These are phyloP conservation scores for Agrilus cyanescens DNA, from an alignment of 2,888 invertebrate genomes.

Conservation along the genomic window DNA sequence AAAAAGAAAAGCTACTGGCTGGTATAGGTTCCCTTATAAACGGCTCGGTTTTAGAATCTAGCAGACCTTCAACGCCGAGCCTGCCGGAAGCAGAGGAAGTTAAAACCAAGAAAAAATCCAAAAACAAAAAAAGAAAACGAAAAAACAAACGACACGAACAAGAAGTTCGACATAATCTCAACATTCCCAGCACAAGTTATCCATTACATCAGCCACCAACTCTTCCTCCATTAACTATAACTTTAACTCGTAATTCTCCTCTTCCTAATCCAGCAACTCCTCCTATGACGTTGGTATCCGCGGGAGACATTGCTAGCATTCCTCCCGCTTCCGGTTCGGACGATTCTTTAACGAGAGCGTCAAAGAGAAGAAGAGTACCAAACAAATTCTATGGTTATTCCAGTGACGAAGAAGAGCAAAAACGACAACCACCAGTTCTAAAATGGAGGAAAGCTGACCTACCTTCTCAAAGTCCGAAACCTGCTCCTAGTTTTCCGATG, in stretches of 20 bases:
- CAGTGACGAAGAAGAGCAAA: conserved; percentile 63
- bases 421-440: conserved; percentile 47
- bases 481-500: conserved; percentile 21
- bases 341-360: conserved; percentile 56
- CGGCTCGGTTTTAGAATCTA: conserved; percentile 47
- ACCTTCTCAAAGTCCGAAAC: conserved; percentile 37
- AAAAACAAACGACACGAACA: conserved; percentile 40
- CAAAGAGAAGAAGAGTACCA: conserved; percentile 69
- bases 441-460: conserved; percentile 67
- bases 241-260: conserved; percentile 16
- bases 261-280: conserved; percentile 21
- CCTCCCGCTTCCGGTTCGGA: conserved; percentile 6
- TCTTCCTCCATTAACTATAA: conserved; percentile 26
- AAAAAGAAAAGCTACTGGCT: conserved; percentile 56
- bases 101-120: conserved; percentile 51
- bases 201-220: conserved; percentile 16
- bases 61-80: conserved; percentile 52
- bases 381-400: conserved; percentile 83
- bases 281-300: conserved; percentile 11
- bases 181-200: conserved; percentile 13
- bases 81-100: conserved; percentile 39
- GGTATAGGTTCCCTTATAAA: conserved; percentile 50
- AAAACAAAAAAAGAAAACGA: conserved; percentile 39
- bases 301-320: conserved; percentile 3
- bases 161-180: conserved; percentile 14